These are phyloP conservation scores for Uloborus diversus DNA, from an alignment of 1,140 invertebrate genomes.

Conservation along the genomic window DNA sequence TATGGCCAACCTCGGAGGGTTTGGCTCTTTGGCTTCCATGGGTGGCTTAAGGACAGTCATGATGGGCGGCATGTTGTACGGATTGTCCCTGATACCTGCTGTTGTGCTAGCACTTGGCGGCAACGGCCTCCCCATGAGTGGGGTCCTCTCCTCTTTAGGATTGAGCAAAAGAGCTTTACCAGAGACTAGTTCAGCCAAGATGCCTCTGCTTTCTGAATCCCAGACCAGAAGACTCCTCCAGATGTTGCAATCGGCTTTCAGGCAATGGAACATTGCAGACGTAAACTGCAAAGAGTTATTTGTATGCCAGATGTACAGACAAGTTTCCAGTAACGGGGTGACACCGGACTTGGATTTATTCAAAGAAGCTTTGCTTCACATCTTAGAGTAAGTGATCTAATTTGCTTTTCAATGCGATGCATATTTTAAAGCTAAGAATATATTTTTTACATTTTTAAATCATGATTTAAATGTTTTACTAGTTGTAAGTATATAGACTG, in stretches of 20 bases:
- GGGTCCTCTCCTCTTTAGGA: constrained; percentile 8
- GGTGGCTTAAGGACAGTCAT: constrained; percentile 34
- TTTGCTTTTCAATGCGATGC: too few relatives aligned
- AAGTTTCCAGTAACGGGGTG: constrained; percentile 44
- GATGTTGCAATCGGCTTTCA: constrained; percentile 45
- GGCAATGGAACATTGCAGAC: constrained; percentile 41
- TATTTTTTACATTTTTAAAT: too few relatives aligned
- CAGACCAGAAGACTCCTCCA: constrained; percentile 29
- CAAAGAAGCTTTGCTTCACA: constrained; percentile 47
- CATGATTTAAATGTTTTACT: too few relatives aligned
- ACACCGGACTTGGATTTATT: constrained; percentile 47
- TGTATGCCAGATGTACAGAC: constrained; percentile 49
- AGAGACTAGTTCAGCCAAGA: constrained; percentile 25
- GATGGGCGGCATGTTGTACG: constrained; percentile 53
- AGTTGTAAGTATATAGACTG: too few relatives aligned
- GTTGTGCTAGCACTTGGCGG: constrained; percentile 28
- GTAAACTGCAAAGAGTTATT: constrained; percentile 45
- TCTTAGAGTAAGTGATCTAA: constrained; percentile 40
- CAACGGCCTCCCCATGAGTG: constrained; percentile 11
- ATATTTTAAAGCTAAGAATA: too few relatives aligned
- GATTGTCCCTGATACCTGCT: constrained; percentile 36
- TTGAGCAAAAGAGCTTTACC: constrained; percentile 8
- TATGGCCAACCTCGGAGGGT: not conserved
- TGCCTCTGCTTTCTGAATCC: constrained; percentile 21
- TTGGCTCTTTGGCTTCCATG: constrained; percentile 9